phyloP scores from a whole-genome alignment of 2,888 invertebrate genomes.

The Fragum fragum region DNA sequence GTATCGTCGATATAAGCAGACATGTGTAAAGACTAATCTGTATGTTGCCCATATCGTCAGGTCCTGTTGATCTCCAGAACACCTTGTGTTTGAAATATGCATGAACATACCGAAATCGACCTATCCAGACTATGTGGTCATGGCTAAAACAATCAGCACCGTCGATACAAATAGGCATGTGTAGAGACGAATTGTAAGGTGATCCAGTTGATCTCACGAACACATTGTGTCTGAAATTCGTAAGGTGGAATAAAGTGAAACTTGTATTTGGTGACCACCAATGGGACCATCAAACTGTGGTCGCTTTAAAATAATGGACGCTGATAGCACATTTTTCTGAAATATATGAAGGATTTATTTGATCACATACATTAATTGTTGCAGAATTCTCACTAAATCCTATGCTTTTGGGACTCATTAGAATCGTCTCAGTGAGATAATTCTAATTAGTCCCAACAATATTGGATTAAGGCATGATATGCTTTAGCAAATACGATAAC shows the following conservation, averaged over 20 bases:
- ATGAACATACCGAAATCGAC: too few species aligned
- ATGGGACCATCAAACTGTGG: background rate
- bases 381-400: too few species aligned
- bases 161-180: conserved; percentile 7
- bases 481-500: too few species aligned
- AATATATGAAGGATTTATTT: too few species aligned
- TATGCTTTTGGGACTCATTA: too few species aligned
- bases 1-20: conserved; percentile 3
- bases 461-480: too few species aligned
- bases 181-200: conserved; percentile 26
- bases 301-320: background rate
- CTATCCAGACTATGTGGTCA: conserved; percentile 30
- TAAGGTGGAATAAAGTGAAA: background rate
- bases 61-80: conserved; percentile 18
- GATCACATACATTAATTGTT: too few species aligned
- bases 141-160: conserved; percentile 29
- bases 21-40: conserved; percentile 29
- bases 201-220: conserved; percentile 19
- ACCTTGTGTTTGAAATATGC: conserved; percentile 25
- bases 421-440: too few species aligned
- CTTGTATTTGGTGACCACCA: background rate
- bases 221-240: conserved; percentile 20
- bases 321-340: too few species aligned
- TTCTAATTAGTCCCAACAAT: too few species aligned
- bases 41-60: conserved; percentile 21